Evolutionary conservation across 2,113 vertebrate species (phyloP), one percentile per base, ranked within the genome.

Genomic region (Carassius auratus): DNA sequence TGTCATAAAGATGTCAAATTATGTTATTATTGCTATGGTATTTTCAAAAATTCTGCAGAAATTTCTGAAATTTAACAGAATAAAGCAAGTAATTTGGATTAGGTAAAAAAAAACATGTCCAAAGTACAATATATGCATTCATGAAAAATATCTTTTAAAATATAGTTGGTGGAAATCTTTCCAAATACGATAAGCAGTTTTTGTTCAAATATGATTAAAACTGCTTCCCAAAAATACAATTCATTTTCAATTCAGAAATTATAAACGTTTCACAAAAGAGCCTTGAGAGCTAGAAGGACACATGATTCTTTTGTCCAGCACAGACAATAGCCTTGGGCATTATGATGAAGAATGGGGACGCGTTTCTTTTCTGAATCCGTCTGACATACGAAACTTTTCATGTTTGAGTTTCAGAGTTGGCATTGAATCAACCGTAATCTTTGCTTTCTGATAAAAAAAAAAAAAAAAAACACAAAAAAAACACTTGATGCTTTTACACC

Each of bases 401-500:
- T 42, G 38, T 55, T 21, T 3, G 17, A 76, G 7, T 42, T 52
- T 76, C 42, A 59, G 33, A 57, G 17, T 23, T n/a, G 38, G 64
- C 14, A n/a, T 13, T 33, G 80, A 81, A 78, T 38, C 79, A 79
- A 74, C n/a, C 38, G 36, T 68, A 80, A 64, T 68, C 50, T 76
- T 48, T 10, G 48, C 21, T 8, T 61, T 15, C 23, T 23, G 10
- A 73, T 85, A 33, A 85, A 87, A 26, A 26, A 26, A 26, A 26
- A 26, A 26, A 1, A 26, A 26, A 26, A 26, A 26, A 26, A 26
- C 26, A 26, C 0, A 26, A 26, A 26, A 26, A 26, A 26, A 83
- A 69, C 52, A 30, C 64, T 83, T 83, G 52, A 42, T 42, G 33
- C 30, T 48, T 86, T 88, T 36, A 68, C 66, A 88, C 87, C 33